Base-by-base conservation (phyloP, 2,113 vertebrate genomes). In the Sebastes fasciatus region DNA sequence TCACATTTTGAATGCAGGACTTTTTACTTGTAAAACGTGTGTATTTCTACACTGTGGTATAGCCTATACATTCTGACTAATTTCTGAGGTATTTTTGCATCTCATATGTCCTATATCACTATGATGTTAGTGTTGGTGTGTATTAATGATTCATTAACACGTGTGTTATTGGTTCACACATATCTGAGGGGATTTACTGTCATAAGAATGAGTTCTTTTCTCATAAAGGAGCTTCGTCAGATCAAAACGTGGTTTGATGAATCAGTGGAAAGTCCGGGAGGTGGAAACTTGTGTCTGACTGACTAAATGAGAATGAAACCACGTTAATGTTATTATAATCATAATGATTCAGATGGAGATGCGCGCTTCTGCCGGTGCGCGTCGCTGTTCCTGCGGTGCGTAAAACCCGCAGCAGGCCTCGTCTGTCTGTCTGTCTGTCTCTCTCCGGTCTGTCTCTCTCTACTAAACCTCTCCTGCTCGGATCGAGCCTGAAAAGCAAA, bases 311-410 rank as follows among this genome's bases (percentile, higher is more conserved):
- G 2, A 55, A 4, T 26, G 66, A 79, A 71, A 71, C 34, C 34
- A 19, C 43, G 52, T 70, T 74, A 52, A 66, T 11, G 8, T 17
- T 34, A 34, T 34, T 34, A 34, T 34, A 34, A 34, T 34, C 3
- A 34, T 4, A 34, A 34, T 34, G 34, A 34, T 34, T 34, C 34
- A 34, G 34, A 34, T 34, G 34, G 34, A 34, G 34, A 34, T 34
- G 34, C 73, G 65, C 69, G 2, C 3, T 2, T 34, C 77, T 0
- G 74, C 86, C 90, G 40, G 34, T 11, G 1, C 4, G 91, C 10
- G 90, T 88, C 91, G 90, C 89, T 89, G 83, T 89, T 91, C 34
- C n/a, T 82, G 83, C 88, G 79, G 77, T 1, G 46, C 79, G 19
- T 58, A 9, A 21, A 61, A 21, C 52, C 7, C 83, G 69, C 69